phyloP scores from a whole-genome alignment of 2,888 invertebrate genomes.

The Xylota sylvarum region DNA sequence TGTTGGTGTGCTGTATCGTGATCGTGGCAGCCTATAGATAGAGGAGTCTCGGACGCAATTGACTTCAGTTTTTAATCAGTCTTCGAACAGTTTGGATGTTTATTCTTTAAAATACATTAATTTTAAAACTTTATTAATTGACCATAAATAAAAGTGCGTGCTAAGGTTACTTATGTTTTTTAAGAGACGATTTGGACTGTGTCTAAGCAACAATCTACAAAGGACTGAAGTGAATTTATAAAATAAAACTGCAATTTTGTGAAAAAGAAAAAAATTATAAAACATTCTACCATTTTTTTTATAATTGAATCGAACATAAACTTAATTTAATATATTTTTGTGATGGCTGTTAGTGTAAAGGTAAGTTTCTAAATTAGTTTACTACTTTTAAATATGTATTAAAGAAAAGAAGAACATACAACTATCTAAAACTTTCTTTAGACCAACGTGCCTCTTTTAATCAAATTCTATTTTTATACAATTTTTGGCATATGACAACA shows the following conservation, averaged over 20 bases:
- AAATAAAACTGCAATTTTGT: slow-evolving; percentile 19
- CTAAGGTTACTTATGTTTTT: not conserved
- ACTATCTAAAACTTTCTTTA: slow-evolving; percentile 5
- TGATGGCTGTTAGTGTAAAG: slow-evolving; percentile 68
- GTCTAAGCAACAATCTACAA: slow-evolving; percentile 5
- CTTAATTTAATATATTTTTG: not conserved
- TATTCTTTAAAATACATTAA: slow-evolving; percentile 12
- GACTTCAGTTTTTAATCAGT: slow-evolving; percentile 70
- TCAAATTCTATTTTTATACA: slow-evolving; percentile 55
- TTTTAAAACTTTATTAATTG: not conserved
- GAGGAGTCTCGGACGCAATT: slow-evolving; percentile 56
- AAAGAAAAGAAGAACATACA: not conserved
- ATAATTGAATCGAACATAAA: not conserved
- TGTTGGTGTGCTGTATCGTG: slow-evolving; percentile 43
- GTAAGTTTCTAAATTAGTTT: slow-evolving; percentile 33
- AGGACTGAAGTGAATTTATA: slow-evolving; percentile 12
- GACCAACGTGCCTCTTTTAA: not conserved
- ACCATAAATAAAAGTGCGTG: not conserved
- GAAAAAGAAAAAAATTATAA: slow-evolving; percentile 9
- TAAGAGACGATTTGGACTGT: not conserved
- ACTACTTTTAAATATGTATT: not conserved
- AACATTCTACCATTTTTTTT: not conserved
- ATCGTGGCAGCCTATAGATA: slow-evolving; percentile 73
- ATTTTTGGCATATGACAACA: slow-evolving; percentile 32
- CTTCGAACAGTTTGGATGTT: slow-evolving; percentile 62